phyloP scores from a whole-genome alignment of 2,888 invertebrate genomes.

The Aphodius granarius region DNA sequence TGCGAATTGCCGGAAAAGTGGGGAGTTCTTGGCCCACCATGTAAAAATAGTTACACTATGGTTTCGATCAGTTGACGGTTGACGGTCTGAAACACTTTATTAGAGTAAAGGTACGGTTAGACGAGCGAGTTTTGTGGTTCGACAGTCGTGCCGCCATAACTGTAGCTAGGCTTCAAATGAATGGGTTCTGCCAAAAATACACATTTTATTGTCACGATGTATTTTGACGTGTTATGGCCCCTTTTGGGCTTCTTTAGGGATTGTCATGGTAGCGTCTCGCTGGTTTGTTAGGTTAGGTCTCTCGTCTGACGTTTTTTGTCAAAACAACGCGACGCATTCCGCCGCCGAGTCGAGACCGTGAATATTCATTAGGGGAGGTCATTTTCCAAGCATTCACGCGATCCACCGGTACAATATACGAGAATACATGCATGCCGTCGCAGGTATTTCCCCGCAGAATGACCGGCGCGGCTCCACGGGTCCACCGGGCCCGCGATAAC shows the following conservation, averaged over 20 bases:
- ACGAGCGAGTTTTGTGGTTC: too few species aligned
- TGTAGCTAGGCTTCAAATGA: too few species aligned
- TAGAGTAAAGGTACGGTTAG: too few species aligned
- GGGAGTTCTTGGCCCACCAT: too few species aligned
- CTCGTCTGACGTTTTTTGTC: slow-evolving; percentile 8
- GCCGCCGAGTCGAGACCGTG: slow-evolving; percentile 2
- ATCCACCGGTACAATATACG: slow-evolving; percentile 11
- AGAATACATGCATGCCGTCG: neutral
- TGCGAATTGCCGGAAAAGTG: too few species aligned
- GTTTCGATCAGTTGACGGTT: too few species aligned
- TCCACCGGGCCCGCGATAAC: slow-evolving; percentile 7
- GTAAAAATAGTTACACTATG: too few species aligned
- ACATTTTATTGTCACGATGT: too few species aligned
- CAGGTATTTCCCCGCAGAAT: slow-evolving; percentile 3
- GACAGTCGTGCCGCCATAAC: too few species aligned
- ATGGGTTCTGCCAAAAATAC: too few species aligned
- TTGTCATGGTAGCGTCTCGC: neutral
- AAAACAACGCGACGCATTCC: slow-evolving; percentile 10
- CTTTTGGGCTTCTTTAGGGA: neutral
- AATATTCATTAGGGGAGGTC: slow-evolving; percentile 11
- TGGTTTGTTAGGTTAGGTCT: neutral
- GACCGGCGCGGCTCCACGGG: neutral
- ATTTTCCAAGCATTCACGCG: slow-evolving; percentile 12
- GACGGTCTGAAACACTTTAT: too few species aligned
- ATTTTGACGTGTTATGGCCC: neutral